phyloP scores from a whole-genome alignment of 2,113 vertebrate species.

The Gavialis gangeticus region DNA sequence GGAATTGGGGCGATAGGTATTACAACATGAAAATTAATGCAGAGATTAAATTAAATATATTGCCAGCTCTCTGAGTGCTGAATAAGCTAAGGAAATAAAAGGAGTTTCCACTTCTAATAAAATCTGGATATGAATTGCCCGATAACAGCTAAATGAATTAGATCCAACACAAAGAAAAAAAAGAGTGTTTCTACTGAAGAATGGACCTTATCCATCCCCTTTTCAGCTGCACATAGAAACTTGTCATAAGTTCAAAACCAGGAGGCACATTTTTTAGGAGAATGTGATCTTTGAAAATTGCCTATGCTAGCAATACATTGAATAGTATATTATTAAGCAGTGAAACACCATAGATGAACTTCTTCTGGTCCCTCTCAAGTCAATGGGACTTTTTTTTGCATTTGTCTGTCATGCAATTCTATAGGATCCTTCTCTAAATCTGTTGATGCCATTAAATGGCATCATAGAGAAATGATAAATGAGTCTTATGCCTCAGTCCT shows the following conservation, averaged over 20 bases:
- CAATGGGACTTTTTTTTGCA: rapidly evolving
- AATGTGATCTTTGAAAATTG: not conserved
- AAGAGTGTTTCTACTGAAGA: not conserved
- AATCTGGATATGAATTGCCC: conserved; percentile 42
- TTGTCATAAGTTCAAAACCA: not conserved
- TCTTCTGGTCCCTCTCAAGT: not conserved
- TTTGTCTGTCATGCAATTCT: not conserved
- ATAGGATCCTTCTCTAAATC: rapidly evolving
- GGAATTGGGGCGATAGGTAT: conserved; percentile 23
- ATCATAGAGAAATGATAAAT: not conserved
- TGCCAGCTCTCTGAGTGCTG: not conserved
- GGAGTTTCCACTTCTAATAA: conserved; percentile 32
- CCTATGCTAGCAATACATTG: not conserved
- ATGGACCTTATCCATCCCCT: not conserved
- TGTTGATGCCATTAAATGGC: not conserved
- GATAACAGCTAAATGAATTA: conserved; percentile 29
- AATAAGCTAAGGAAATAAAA: conserved; percentile 58
- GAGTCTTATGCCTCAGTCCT: not conserved
- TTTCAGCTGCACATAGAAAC: rapidly evolving
- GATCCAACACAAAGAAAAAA: not conserved
- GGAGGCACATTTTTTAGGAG: not conserved
- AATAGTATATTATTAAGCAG: not conserved
- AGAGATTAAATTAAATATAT: conserved; percentile 46
- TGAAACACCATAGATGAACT: not conserved
- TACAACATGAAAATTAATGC: conserved; percentile 7